A percentile compares a stretch with the other conserved stretches of the same genome.
Conservation (phyloP, 2,888 invertebrate species). For the Ommatoiulus sabulosus region DNA sequence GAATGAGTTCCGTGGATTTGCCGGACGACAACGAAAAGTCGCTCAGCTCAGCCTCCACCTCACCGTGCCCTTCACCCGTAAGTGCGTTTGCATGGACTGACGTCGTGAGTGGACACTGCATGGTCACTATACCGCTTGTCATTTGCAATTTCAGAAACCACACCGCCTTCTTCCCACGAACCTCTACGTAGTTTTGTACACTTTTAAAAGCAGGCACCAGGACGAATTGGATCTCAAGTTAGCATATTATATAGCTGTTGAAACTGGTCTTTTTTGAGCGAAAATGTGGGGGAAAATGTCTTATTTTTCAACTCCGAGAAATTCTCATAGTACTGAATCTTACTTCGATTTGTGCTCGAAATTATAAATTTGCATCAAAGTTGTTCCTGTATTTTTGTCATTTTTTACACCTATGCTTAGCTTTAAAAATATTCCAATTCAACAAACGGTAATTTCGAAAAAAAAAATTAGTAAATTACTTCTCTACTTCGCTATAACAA, state of each 20-base stretch:
- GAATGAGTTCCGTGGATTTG: slow-evolving; percentile 94
- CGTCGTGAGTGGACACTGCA: neutral
- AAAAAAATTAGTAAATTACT: too few species aligned
- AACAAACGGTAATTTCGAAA: too few species aligned
- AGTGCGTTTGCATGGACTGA: neutral
- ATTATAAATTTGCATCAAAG: too few species aligned
- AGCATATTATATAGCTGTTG: slow-evolving; percentile 62
- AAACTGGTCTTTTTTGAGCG: too few species aligned
- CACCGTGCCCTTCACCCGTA: slow-evolving; percentile 90
- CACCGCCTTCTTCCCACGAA: slow-evolving; percentile 89
- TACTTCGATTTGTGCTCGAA: too few species aligned
- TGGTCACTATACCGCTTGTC: neutral
- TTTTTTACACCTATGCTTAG: too few species aligned
- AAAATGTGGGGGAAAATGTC: too few species aligned
- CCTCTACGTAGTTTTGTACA: slow-evolving; percentile 93
- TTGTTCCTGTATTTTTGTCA: too few species aligned
- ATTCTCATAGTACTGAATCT: too few species aligned
- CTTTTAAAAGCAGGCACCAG: slow-evolving; percentile 92
- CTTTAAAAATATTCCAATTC: too few species aligned
- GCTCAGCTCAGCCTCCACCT: slow-evolving; percentile 90
- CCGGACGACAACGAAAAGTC: slow-evolving; percentile 93
- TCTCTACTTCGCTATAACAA: too few species aligned
- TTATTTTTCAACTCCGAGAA: too few species aligned
- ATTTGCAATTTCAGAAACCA: slow-evolving; percentile 75
- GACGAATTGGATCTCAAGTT: slow-evolving; percentile 93